Evolutionary conservation across 2,113 vertebrate genomes (phyloP), one percentile per base, ranked within the genome.

Genomic region (Oryzias javanicus): DNA sequence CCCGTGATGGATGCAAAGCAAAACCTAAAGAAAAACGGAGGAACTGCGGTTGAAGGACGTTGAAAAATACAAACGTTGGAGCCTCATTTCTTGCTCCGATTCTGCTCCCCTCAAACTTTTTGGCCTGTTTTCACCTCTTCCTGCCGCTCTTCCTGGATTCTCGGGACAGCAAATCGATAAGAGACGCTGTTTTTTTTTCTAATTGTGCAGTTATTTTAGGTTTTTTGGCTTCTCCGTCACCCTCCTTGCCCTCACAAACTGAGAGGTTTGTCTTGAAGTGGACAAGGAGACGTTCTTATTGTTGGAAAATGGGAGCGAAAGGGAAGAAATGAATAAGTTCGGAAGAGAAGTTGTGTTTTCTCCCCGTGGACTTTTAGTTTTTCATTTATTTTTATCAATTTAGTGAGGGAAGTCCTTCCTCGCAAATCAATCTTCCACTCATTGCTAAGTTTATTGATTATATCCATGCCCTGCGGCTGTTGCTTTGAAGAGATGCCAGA

Each of bases 141-240:
- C 19, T 15, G 18, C 67, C 29, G 17, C 64, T 72, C 49, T 25
- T 17, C 67, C 60, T 70, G 69, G 66, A 25, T 59, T 53, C 58
- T 49, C 52, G 6, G 20, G 72, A 84, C 75, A 74, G 79, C 45
- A 78, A 82, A 85, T 84, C 85, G 24, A 85, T 88, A 70, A 50
- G 44, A 60, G 50, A 74, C 60, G 49, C 70, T 62, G 64, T 75
- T 77, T 68, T 18, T 50, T 41, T 60, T 52, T 62, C 77, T 78
- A 76, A 83, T 82, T 84, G 67, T 81, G 54, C 76, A 70, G 64
- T 76, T 85, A 64, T 85, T 81, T 84, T 64, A 20, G 68, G 14
- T 75, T 76, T 54, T 22, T 60, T 64, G 42, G 66, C 17, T 68
- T 58, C 62, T 46, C 56, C 42, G 56, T 29, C 57, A 67, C 24